A percentile compares a stretch with the other conserved stretches of the same genome.
phyloP scores from a whole-genome alignment of 2,797 vertebrate genomes.

The Microcaecilia unicolor region DNA sequence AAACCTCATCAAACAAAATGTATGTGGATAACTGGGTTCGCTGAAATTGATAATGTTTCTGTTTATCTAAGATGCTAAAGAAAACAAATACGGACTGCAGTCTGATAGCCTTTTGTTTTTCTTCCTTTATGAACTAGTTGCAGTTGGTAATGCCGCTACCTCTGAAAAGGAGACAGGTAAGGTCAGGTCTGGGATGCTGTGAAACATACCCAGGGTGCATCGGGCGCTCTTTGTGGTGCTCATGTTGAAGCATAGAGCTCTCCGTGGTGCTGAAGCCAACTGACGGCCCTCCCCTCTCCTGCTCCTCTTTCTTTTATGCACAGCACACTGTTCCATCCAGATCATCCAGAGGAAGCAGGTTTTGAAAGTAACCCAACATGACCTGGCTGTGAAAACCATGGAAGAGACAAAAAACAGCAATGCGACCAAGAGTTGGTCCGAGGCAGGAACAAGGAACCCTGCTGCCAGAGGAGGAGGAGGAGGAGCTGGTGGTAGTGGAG shows the following conservation, averaged over 20 bases:
- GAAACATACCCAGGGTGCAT: conserved; percentile 72
- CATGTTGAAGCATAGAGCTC: conserved; percentile 53
- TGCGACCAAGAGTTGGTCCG: conserved; percentile 62
- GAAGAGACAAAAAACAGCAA: conserved; percentile 62
- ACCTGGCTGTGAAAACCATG: conserved; percentile 56
- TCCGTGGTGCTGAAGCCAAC: conserved; percentile 1
- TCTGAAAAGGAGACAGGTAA: background rate
- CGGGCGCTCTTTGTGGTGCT: conserved; percentile 73
- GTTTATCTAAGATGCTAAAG: no score
- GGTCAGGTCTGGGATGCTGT: conserved; percentile 30
- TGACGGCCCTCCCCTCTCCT: background rate
- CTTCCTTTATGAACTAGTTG: no score
- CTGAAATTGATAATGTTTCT: no score
- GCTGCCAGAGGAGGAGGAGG: no score
- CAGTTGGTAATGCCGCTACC: no score
- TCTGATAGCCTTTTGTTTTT: no score
- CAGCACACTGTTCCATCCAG: conserved; percentile 55
- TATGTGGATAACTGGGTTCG: no score
- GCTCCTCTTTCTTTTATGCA: conserved; percentile 56
- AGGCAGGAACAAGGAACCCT: conserved; percentile 61
- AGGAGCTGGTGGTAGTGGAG: no score
- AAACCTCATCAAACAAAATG: no score
- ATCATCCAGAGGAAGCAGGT: conserved; percentile 49
- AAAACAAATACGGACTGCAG: no score
- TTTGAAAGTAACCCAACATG: conserved; percentile 52